A percentile compares a stretch with the other conserved stretches of the same genome.
These are phyloP conservation scores for Drosophila varians DNA, from an alignment of 1,140 invertebrate species.

Conservation along the genomic window DNA sequence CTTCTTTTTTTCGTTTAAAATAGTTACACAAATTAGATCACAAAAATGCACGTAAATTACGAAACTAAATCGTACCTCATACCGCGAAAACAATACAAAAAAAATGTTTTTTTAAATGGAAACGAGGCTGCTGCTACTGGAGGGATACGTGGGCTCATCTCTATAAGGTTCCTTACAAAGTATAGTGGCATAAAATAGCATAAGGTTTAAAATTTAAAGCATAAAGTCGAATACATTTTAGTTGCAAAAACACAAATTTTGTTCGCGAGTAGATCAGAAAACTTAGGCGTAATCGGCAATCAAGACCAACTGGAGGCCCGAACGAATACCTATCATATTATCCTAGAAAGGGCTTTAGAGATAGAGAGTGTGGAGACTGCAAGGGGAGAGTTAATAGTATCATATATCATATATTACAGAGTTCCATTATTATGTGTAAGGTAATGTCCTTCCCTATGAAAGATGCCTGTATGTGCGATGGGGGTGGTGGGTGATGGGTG, in stretches of 20 bases:
- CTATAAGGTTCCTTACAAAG: constrained; percentile 49
- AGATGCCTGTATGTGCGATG: constrained; percentile 35
- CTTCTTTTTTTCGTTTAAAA: constrained; percentile 70
- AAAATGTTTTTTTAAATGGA: constrained; percentile 45
- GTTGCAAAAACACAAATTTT: constrained; percentile 52
- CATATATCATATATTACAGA: constrained; percentile 71
- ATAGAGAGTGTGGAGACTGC: constrained; percentile 37
- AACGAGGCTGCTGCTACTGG: constrained; percentile 40
- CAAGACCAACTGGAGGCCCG: constrained; percentile 43
- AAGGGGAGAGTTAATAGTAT: constrained; percentile 34
- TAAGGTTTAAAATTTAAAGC: too few relatives aligned
- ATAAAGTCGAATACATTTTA: constrained; percentile 49
- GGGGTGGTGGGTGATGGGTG: background rate
- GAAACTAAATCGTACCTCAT: constrained; percentile 64
- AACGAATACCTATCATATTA: constrained; percentile 54
- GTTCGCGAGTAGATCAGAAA: constrained; percentile 48
- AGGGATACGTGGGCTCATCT: constrained; percentile 28
- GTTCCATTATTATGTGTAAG: constrained; percentile 67
- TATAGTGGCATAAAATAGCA: constrained; percentile 35
- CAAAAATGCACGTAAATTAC: constrained; percentile 82
- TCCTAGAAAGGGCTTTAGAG: constrained; percentile 36
- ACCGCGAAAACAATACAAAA: constrained; percentile 51
- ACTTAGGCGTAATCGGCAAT: constrained; percentile 14
- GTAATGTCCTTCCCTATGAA: constrained; percentile 34
- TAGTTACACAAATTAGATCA: constrained; percentile 82